Base-by-base conservation (phyloP, 30 jellyfish, hydroid and myxozoan genomes). In the Catostylus mosaicus region DNA sequence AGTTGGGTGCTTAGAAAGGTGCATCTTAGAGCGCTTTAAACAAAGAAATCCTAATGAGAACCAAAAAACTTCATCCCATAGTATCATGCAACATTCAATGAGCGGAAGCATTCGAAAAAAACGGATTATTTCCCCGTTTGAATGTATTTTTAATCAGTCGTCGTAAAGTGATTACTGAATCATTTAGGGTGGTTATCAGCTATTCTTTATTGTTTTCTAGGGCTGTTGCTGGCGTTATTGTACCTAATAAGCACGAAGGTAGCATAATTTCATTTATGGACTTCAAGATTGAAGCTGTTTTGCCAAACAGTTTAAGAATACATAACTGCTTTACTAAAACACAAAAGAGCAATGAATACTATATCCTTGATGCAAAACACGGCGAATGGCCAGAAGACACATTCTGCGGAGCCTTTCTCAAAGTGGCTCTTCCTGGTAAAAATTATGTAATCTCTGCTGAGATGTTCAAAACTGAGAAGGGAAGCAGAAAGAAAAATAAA, bases 341-440 rank as follows among this genome's bases (percentile, higher is more conserved):
- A 3, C 76, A 67, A 1, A 27, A 33, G 20, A 67, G 85, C 27
- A 78, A 65, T 24, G 14, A 11, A 36, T 82, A 89, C 59, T 45
- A 77, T 75, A 45, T 75, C 7, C 86, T 89, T 6, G 97, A 89
- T 65, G 97, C 87, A 30, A 72, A 56, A 27, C 97, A 89, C 36
- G 97, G 97, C 18, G 40, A 48, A 26, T 89, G 97, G 97, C 97
- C 97, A 0, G 37, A 60, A 30, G 81, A 76, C 69, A 82, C 94
- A n/a, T 89, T 89, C 33, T 89, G 97, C 34, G 50, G 91, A 31
- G 97, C 97, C 35, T 61, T 89, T 24, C 16, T 34, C 43, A 74
- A 82, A 31, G 50, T 38, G 40, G 66, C 47, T 9, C 78, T 82
- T 11, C 86, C 86, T 14, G 94, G 90, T 20, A 23, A 89, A 18